phyloP scores from a whole-genome alignment of 2,113 vertebrate species.

The Empidonax traillii region DNA sequence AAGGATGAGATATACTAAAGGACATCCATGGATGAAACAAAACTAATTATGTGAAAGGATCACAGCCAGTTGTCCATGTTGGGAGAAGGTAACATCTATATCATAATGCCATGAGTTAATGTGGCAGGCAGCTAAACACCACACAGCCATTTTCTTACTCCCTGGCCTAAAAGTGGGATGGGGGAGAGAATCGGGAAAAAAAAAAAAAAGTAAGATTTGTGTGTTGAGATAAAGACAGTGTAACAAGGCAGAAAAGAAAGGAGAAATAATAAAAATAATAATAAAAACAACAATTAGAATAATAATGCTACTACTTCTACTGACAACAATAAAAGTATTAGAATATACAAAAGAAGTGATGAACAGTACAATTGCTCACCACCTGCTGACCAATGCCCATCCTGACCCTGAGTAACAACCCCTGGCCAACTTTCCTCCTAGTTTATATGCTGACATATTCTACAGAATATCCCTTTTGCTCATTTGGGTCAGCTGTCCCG shows the following conservation, averaged over 20 bases:
- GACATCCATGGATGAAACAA: not conserved
- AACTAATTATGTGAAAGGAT: not conserved
- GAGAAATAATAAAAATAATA: not conserved
- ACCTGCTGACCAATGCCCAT: not conserved
- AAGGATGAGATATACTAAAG: not conserved
- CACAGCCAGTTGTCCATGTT: rapidly evolving
- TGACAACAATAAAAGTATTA: not conserved
- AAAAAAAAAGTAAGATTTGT: not conserved
- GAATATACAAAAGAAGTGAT: too few species aligned
- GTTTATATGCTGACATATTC: not conserved
- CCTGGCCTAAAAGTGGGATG: not conserved
- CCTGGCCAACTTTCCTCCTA: not conserved
- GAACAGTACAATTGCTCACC: not conserved
- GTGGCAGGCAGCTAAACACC: not conserved
- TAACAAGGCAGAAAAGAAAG: not conserved
- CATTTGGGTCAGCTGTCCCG: not conserved
- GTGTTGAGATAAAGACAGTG: not conserved
- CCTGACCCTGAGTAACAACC: not conserved
- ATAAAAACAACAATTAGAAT: not conserved
- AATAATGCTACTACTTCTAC: not conserved
- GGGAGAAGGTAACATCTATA: not conserved
- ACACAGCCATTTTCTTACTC: not conserved
- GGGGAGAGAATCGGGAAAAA: not conserved
- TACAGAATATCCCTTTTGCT: not conserved
- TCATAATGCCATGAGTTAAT: not conserved